Evolutionary conservation across 2,888 invertebrate genomes (phyloP), one percentile per base, ranked within the genome.

Genomic region (Venusia cambrica): DNA sequence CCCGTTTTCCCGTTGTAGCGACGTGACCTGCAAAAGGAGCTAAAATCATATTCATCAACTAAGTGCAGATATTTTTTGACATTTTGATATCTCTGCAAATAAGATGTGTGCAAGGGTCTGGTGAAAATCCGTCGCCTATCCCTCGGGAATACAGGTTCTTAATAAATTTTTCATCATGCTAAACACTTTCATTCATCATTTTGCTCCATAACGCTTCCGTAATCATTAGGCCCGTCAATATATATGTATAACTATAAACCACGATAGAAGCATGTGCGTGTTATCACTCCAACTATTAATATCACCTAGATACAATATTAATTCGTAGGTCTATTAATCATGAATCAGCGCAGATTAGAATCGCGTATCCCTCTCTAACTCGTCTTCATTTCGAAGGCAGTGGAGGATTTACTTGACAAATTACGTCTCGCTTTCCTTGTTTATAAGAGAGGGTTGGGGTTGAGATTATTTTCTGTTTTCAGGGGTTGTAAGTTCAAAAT

Each of bases 401-500:
- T 45, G 48, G 53, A 64, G 77, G 80, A 80, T 81, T 78, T 78
- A 72, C 79, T 80, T 84, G 84, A 81, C 80, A 81, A 80, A 83
- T 83, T 79, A 78, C 80, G 78, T 79, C 74, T 73, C 72, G 61
- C 64, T 73, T 68, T 69, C 70, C 76, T 74, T 78, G 73, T 74
- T 78, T 74, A 38, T 16, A 19, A 10, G 39, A 38, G 37, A 42
- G 27, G 30, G 26, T 35, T 40, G 16, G 17, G 25, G 34, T 20
- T 29, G 19, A 38, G 32, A 38, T 38, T 20, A 34, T 34, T 39
- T 25, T 20, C 29, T 10, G 20, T 30, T 38, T 34, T 26, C n/a
- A 21, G 29, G 30, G 34, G 30, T 18, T 21, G 26, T 35, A 40
- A 40, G 34, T 35, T 31, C 19, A 18, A 39, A 31, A 40, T 35